phyloP scores from a whole-genome alignment of 2,113 vertebrate genomes.

The Rhabdornis inornatus region DNA sequence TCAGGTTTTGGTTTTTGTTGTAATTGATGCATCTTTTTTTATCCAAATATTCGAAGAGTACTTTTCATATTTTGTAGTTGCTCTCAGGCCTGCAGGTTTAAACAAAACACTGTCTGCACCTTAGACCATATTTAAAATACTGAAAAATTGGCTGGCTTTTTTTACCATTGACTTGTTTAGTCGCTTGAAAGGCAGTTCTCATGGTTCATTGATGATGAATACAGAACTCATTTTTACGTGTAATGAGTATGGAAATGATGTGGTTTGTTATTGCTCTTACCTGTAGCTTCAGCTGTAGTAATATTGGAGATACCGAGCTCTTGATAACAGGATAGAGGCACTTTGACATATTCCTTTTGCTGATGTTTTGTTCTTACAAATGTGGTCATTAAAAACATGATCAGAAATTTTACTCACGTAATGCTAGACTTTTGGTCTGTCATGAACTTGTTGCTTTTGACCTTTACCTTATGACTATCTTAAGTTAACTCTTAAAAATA shows the following conservation, averaged over 20 bases:
- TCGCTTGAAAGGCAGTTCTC: background rate
- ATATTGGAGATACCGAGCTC: background rate
- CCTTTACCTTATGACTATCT: background rate
- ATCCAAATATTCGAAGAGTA: background rate
- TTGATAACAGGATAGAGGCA: background rate
- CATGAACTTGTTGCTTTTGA: background rate
- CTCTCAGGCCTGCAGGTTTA: background rate
- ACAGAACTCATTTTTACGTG: background rate
- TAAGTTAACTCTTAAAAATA: background rate
- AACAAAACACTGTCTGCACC: background rate
- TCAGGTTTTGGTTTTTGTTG: background rate
- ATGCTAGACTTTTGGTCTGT: background rate
- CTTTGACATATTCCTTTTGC: rapidly evolving
- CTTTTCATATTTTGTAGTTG: background rate
- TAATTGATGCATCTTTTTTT: background rate
- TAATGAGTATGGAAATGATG: background rate
- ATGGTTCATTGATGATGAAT: background rate
- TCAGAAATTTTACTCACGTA: background rate
- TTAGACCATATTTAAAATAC: background rate
- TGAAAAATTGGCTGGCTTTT: background rate
- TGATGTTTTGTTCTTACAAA: background rate
- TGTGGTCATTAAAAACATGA: background rate
- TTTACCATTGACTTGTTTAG: background rate
- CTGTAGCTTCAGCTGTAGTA: background rate
- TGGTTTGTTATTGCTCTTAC: background rate